These are phyloP conservation scores for Coregonus ussuriensis DNA, from an alignment of 2,797 vertebrate genomes.

Conservation along the genomic window DNA sequence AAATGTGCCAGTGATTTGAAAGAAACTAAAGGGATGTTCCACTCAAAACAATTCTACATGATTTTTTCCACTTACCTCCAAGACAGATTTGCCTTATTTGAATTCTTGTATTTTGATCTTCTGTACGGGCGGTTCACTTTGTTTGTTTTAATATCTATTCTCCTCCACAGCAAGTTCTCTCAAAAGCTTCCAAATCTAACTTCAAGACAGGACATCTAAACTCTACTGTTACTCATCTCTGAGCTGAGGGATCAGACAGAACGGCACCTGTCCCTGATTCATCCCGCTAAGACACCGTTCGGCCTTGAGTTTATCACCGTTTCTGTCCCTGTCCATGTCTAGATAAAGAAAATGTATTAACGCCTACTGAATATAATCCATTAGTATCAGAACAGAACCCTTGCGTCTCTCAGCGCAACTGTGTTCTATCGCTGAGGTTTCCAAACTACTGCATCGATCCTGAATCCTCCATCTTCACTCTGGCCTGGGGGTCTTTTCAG, in stretches of 20 bases:
- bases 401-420: too few relatives aligned
- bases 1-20: too few relatives aligned
- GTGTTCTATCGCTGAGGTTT: too few relatives aligned
- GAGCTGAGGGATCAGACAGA: conserved; percentile 19
- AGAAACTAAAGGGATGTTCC: too few relatives aligned
- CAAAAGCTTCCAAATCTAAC: conserved; percentile 83
- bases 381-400: too few relatives aligned
- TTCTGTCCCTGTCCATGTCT: not conserved
- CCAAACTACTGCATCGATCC: too few relatives aligned
- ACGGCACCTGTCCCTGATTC: not conserved
- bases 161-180: conserved; percentile 83
- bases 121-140: not conserved
- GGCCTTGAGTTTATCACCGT: not conserved
- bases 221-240: conserved; percentile 81
- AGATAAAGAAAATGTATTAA: not conserved
- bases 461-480: too few relatives aligned
- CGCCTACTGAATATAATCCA: too few relatives aligned
- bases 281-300: conserved; percentile 8
- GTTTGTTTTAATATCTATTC: not conserved
- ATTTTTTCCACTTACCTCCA: too few relatives aligned
- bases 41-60: not conserved
- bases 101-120: not conserved
- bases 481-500: too few relatives aligned
- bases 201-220: conserved; percentile 79
- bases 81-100: too few relatives aligned